Percentiles rank a stretch among this genome's conserved stretches.
Conservation (phyloP, 2,113 vertebrate species). For the Cinclus mexicanus region DNA sequence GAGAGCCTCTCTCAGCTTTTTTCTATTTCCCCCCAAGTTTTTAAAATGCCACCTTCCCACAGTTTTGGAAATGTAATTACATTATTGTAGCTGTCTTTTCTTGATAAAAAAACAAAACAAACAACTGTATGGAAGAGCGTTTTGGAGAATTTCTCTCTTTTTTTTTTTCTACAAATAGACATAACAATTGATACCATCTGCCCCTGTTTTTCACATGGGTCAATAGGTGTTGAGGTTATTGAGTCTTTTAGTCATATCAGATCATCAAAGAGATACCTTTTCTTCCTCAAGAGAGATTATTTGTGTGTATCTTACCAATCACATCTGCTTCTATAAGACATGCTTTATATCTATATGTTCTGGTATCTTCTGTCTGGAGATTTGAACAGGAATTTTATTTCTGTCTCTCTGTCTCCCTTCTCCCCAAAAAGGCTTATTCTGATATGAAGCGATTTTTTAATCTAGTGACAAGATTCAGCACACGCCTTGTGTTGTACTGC, state of each 20-base stretch:
- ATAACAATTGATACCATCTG: background rate
- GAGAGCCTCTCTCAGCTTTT: background rate
- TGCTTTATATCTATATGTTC: background rate
- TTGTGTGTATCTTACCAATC: background rate
- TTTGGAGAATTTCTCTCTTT: background rate
- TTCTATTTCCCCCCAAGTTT: background rate
- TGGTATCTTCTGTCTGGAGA: background rate
- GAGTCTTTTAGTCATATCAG: background rate
- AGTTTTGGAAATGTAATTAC: background rate
- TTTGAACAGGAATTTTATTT: background rate
- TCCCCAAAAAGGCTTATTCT: background rate
- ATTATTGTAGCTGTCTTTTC: background rate
- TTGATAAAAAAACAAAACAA: background rate
- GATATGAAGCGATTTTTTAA: background rate
- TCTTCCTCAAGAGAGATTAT: background rate
- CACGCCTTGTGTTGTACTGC: background rate
- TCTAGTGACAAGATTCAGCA: background rate
- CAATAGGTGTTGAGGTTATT: background rate
- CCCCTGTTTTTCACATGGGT: background rate
- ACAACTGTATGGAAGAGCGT: background rate
- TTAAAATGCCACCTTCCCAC: background rate
- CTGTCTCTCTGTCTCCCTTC: background rate
- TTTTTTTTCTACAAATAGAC: background rate
- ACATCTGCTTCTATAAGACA: background rate
- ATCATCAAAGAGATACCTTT: background rate